A percentile compares a stretch with the other conserved stretches of the same genome.
These are phyloP conservation scores for Tenthredo livida DNA, from an alignment of 2,888 invertebrate genomes.

Conservation along the genomic window DNA sequence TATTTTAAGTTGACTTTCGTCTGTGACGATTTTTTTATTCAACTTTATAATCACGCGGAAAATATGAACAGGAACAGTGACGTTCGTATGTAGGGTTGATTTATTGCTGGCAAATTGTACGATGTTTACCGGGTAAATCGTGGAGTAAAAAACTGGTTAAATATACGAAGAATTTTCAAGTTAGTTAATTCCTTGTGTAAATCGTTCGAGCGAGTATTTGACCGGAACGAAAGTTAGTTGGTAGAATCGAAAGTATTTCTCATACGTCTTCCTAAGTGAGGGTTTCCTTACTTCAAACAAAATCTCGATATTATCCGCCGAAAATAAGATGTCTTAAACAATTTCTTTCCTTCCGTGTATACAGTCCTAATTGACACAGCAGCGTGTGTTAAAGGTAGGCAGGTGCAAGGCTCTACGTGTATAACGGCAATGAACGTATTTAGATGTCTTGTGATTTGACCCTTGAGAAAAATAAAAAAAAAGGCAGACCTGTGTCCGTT, in stretches of 20 bases:
- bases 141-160: neutral
- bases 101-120: slow-evolving; percentile 1
- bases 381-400: slow-evolving; percentile 29
- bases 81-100: neutral
- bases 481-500: neutral
- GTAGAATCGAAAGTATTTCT: slow-evolving; percentile 13
- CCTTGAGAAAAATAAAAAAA: neutral
- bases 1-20: slow-evolving; percentile 34
- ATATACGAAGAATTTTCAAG: slow-evolving; percentile 2
- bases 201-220: slow-evolving; percentile 1
- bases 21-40: neutral
- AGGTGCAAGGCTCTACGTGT: slow-evolving; percentile 7
- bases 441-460: slow-evolving; percentile 10
- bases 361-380: slow-evolving; percentile 31
- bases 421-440: neutral
- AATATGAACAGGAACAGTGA: neutral
- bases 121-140: neutral
- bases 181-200: slow-evolving; percentile 24
- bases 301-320: neutral
- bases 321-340: slow-evolving; percentile 14
- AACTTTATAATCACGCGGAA: slow-evolving; percentile 6
- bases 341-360: neutral
- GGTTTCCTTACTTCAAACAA: slow-evolving; percentile 13
- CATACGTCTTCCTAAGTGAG: neutral
- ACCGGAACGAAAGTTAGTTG: slow-evolving; percentile 14